Percentiles rank a stretch among this genome's conserved stretches.
phyloP scores from a whole-genome alignment of 2,888 invertebrate species.

The Thalpophila matura region DNA sequence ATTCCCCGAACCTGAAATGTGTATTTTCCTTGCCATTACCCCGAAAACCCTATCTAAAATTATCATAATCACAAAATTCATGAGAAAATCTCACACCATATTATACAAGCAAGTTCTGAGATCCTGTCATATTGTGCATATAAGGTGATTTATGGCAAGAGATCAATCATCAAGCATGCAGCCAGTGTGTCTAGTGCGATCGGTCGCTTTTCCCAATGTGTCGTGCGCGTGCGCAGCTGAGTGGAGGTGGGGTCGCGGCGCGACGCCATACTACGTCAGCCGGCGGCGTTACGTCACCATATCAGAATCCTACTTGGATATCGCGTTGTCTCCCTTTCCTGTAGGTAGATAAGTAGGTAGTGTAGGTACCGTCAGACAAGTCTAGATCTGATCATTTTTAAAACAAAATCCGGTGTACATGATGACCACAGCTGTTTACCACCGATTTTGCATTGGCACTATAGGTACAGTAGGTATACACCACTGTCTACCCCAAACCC shows the following conservation, averaged over 20 bases:
- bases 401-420: too few relatives aligned
- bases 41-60: constrained; percentile 1
- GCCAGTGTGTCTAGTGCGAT: constrained; percentile 13
- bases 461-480: too few relatives aligned
- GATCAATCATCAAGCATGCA: constrained; percentile 25
- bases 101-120: not conserved
- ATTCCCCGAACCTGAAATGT: constrained; percentile 9
- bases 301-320: constrained; percentile 15
- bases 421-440: too few relatives aligned
- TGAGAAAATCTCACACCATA: not conserved
- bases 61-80: not conserved
- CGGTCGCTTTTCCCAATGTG: constrained; percentile 22
- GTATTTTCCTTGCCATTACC: constrained; percentile 22
- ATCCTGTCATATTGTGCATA: constrained; percentile 5
- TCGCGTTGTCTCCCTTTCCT: not conserved
- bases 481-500: too few relatives aligned
- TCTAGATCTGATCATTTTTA: too few relatives aligned
- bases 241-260: constrained; percentile 55
- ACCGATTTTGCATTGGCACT: too few relatives aligned
- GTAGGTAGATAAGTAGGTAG: too few relatives aligned
- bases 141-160: constrained; percentile 1
- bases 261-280: constrained; percentile 37
- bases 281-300: constrained; percentile 16
- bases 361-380: too few relatives aligned
- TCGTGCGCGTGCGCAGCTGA: constrained; percentile 31